These are phyloP conservation scores for Stratiomys singularior DNA, from an alignment of 2,888 invertebrate species.

Conservation along the genomic window DNA sequence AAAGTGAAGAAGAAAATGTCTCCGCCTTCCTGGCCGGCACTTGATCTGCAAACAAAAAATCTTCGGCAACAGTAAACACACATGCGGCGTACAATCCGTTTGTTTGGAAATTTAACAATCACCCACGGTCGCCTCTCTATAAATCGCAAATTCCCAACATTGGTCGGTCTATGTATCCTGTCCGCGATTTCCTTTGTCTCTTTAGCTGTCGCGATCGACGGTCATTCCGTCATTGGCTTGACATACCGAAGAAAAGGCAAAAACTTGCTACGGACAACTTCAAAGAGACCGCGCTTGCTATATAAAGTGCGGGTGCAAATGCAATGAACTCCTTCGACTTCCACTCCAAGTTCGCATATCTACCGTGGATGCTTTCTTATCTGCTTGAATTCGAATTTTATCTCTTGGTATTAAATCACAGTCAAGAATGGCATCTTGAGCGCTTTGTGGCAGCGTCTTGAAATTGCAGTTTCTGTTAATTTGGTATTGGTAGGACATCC, in stretches of 20 bases:
- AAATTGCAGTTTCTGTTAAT: neutral
- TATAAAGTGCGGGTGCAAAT: slow-evolving; percentile 42
- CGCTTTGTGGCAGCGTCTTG: neutral
- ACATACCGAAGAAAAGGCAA: slow-evolving; percentile 42
- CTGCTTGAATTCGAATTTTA: slow-evolving; percentile 25
- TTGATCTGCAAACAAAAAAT: too few species aligned
- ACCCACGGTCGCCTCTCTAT: neutral
- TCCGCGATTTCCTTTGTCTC: slow-evolving; percentile 30
- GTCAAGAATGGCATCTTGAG: slow-evolving; percentile 19
- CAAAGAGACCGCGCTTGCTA: slow-evolving; percentile 35
- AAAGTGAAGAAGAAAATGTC: too few species aligned
- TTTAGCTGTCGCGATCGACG: slow-evolving; percentile 23
- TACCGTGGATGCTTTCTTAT: slow-evolving; percentile 17
- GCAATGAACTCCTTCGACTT: slow-evolving; percentile 6
- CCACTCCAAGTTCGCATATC: neutral
- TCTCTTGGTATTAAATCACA: slow-evolving; percentile 24
- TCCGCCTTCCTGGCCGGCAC: too few species aligned
- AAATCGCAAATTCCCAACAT: neutral
- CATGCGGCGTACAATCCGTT: neutral
- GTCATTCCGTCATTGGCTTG: slow-evolving; percentile 34
- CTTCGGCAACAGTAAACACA: too few species aligned
- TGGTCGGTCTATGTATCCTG: slow-evolving; percentile 1
- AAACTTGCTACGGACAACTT: slow-evolving; percentile 24
- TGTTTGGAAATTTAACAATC: neutral
- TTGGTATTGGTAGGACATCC: too few species aligned